phyloP scores from a whole-genome alignment of 2,113 vertebrate species.

The Cygnus buccinator region DNA sequence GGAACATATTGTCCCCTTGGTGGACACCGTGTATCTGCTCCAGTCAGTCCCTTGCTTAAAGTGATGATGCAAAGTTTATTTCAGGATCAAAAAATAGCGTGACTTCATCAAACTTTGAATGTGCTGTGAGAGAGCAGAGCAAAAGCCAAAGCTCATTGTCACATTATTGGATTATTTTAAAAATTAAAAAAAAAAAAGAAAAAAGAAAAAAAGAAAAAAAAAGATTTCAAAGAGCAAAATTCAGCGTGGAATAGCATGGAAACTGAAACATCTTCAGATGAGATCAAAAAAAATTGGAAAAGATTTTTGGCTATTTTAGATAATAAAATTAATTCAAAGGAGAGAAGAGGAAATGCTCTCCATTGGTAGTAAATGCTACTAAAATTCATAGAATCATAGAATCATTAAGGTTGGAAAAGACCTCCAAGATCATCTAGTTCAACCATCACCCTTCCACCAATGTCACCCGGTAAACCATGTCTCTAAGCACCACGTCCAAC shows the following conservation, averaged over 20 bases:
- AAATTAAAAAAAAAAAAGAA: neutral
- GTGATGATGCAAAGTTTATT: constrained; percentile 37
- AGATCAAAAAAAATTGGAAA: neutral
- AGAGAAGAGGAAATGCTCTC: neutral
- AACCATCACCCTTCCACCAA: too few species aligned
- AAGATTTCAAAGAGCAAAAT: neutral
- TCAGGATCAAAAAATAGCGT: neutral
- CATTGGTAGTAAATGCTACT: neutral
- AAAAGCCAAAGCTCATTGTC: neutral
- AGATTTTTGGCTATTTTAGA: neutral
- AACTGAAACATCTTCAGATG: neutral
- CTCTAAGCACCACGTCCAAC: too few species aligned
- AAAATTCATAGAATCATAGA: neutral
- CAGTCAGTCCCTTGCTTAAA: neutral
- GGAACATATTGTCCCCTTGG: neutral
- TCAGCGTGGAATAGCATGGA: neutral
- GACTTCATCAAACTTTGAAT: neutral
- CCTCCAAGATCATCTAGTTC: too few species aligned
- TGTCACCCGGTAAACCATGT: too few species aligned
- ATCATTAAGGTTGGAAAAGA: too few species aligned
- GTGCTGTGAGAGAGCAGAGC: neutral
- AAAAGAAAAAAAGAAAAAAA: neutral
- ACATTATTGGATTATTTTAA: neutral
- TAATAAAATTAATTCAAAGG: neutral
- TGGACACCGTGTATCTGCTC: neutral